Base-by-base conservation (phyloP, 2,888 invertebrate genomes). In the Xestia xanthographa region DNA sequence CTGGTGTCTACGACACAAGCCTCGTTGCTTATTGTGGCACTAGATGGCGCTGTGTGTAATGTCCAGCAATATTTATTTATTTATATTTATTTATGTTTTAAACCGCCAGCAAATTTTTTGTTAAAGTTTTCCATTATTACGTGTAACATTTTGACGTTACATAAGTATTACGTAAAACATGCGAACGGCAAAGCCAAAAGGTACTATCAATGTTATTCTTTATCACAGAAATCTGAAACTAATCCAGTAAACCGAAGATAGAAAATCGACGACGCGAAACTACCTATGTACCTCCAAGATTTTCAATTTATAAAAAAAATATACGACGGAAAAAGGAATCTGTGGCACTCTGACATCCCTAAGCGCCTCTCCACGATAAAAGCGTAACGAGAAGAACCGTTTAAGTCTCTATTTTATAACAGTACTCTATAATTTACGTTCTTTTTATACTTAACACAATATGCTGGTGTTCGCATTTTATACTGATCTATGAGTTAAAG, bases 391-490 rank as follows among this genome's bases (percentile, higher is more conserved):
- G 90, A 90, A 89, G 90, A 90, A 89, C 88, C 89, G 89, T 92
- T 92, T 92, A 92, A 90, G 90, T 87, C 89, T 88, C 88, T 90
- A 92, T 91, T 92, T 91, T 88, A 92, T 91, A 86, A 91, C 88
- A 80, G 82, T 82, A 82, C 82, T 86, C 86, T 89, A 84, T 89
- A 89, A 90, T 89, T 88, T 87, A 89, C 84, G 81, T 75, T 83
- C 76, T 90, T 87, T 87, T 88, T 85, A 70, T 82, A 79, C 72
- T 79, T 69, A 69, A 75, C 75, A 75, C 53, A 75, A 72, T 80
- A 65, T 68, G 69, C 65, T 75, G 56, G 67, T 86, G 45, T 60
- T 67, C 26, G 0, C 22, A 29, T 56, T 86, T 66, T 83, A 76
- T 43, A 58, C 43, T 70, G 43, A 86, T 77, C 70, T 67, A 53